Conservation (phyloP, 1,140 invertebrate species). For the Lasioglossum albipes region DNA sequence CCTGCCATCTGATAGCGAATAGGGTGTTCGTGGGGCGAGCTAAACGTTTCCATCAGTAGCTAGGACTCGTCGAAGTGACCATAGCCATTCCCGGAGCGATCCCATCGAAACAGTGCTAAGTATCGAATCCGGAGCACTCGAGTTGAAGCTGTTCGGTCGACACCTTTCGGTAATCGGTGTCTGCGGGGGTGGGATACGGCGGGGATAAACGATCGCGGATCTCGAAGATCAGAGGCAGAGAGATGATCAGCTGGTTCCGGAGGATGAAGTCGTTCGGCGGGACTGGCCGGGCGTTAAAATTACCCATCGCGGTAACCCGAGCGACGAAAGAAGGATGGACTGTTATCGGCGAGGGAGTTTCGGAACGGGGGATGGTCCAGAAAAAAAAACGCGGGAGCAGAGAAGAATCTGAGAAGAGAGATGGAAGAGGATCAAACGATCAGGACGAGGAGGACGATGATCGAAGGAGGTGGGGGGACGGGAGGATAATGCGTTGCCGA, state of each 20-base stretch:
- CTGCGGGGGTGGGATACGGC: too few relatives aligned
- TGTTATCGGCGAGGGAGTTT: conserved; percentile 6
- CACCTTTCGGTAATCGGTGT: too few relatives aligned
- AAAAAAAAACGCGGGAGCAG: background rate
- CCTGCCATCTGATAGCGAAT: too few relatives aligned
- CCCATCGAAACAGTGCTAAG: too few relatives aligned
- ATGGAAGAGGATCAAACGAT: background rate
- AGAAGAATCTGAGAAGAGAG: background rate
- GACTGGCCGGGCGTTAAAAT: conserved; percentile 59
- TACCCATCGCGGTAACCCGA: conserved; percentile 60
- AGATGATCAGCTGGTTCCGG: conserved; percentile 42
- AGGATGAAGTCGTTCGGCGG: conserved; percentile 64
- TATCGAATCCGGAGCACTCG: too few relatives aligned
- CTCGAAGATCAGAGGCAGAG: conserved; percentile 20
- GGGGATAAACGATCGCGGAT: conserved; percentile 25
- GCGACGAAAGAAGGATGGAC: conserved; percentile 43
- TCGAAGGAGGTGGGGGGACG: conserved; percentile 12
- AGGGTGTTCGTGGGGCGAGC: too few relatives aligned
- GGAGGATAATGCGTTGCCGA: conserved; percentile 67
- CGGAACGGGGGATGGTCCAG: background rate
- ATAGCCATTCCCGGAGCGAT: too few relatives aligned
- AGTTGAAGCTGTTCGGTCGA: too few relatives aligned
- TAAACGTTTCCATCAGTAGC: too few relatives aligned
- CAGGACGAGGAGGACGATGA: background rate
- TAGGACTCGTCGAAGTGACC: too few relatives aligned